These are phyloP conservation scores for Heterodera carotae DNA, from an alignment of 1,140 invertebrate genomes.

Conservation along the genomic window DNA sequence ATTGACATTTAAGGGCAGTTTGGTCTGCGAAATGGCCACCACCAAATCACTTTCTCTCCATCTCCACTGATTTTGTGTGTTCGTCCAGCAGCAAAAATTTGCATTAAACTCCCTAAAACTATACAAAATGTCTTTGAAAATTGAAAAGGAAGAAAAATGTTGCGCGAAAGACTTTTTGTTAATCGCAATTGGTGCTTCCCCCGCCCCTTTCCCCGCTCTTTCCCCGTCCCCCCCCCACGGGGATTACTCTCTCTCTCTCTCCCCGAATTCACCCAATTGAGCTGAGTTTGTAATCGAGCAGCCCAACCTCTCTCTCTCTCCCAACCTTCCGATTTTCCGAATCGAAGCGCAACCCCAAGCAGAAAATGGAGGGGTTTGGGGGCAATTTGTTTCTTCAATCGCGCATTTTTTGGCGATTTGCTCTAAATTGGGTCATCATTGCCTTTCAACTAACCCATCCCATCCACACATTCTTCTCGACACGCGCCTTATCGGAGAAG, in stretches of 20 bases:
- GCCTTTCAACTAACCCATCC: too few species aligned
- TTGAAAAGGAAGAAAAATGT: not conserved
- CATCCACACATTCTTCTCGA: not conserved
- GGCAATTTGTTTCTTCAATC: not conserved
- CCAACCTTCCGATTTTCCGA: not conserved
- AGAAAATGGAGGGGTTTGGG: not conserved
- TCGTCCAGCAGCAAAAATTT: not conserved
- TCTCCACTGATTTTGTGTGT: not conserved
- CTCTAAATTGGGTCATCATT: not conserved
- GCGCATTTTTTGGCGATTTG: not conserved
- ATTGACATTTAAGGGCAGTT: not conserved
- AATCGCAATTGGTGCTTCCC: not conserved
- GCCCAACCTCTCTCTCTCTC: too few species aligned
- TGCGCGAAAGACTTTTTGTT: not conserved
- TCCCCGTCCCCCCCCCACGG: too few species aligned
- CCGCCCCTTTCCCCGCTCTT: too few species aligned
- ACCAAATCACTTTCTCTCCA: not conserved
- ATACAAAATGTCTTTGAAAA: not conserved
- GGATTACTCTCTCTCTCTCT: not conserved
- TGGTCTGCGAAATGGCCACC: not conserved
- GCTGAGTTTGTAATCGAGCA: constrained; percentile 2
- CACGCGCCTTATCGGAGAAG: not conserved
- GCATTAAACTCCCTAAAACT: not conserved
- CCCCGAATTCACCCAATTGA: not conserved
- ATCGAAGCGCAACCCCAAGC: not conserved